Percentiles rank a stretch among this genome's conserved stretches.
phyloP scores from a whole-genome alignment of 2,797 vertebrate species.

The Picus viridis region DNA sequence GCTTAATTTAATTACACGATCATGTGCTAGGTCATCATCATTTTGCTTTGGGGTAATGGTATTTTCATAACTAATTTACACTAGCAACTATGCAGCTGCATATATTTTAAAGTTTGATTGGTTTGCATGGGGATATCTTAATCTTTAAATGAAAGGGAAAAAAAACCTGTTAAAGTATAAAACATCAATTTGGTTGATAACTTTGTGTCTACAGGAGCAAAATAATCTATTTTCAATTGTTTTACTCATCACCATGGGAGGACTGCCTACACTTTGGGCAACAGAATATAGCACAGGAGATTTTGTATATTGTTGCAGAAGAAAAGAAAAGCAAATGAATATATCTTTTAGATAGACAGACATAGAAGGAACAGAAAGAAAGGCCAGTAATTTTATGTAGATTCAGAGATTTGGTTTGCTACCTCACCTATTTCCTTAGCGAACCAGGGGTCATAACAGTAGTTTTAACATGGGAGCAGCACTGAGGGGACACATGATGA shows the following conservation, averaged over 20 bases:
- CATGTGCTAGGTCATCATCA: background rate
- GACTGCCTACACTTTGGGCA: background rate
- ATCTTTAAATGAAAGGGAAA: background rate
- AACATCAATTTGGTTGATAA: background rate
- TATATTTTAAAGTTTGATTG: background rate
- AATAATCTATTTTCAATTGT: background rate
- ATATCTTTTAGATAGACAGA: background rate
- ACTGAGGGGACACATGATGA: background rate
- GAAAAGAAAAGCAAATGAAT: background rate
- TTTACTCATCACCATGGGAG: background rate
- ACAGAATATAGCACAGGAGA: background rate
- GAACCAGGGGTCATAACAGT: rapidly evolving
- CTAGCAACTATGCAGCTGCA: background rate
- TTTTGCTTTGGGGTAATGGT: constrained; percentile 5
- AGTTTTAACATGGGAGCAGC: background rate
- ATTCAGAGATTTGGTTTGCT: background rate
- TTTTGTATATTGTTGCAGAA: background rate
- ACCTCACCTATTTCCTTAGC: background rate
- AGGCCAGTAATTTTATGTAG: background rate
- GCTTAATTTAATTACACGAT: constrained; percentile 7
- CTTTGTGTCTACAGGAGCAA: background rate
- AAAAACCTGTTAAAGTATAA: background rate
- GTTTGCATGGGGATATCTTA: background rate
- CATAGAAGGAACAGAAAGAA: background rate
- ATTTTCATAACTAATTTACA: constrained; percentile 32